A percentile compares a stretch with the other conserved stretches of the same genome.
These are phyloP conservation scores for Drosophila peninsularis DNA, from an alignment of 2,888 invertebrate genomes.

Conservation along the genomic window DNA sequence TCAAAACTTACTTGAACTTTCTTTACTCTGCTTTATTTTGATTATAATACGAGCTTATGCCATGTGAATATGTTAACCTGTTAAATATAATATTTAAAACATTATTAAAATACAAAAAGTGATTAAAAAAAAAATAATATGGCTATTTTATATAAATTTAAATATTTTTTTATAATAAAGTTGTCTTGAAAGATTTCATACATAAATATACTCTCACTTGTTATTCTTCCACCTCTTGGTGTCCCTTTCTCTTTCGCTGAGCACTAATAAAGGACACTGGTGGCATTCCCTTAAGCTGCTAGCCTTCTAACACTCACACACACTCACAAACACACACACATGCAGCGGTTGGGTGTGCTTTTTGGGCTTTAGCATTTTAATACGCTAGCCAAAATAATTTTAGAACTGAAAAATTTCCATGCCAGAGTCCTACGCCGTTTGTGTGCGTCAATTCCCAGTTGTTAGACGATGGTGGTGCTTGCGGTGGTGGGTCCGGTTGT, in stretches of 20 bases:
- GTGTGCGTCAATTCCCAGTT: conserved; percentile 22
- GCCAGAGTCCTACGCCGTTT: conserved; percentile 20
- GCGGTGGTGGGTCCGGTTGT: conserved; percentile 6
- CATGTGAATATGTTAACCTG: not conserved
- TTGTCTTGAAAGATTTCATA: not conserved
- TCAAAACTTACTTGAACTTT: not conserved
- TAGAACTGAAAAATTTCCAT: conserved; percentile 50
- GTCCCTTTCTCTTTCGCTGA: not conserved
- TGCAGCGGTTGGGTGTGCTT: conserved; percentile 5
- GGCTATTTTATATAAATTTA: too few relatives aligned
- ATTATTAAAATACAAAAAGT: too few relatives aligned
- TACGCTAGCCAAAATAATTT: conserved; percentile 21
- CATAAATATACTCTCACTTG: not conserved
- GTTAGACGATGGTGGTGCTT: conserved; percentile 10
- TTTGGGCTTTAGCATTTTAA: conserved; percentile 7
- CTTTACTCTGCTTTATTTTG: not conserved
- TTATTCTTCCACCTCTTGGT: not conserved
- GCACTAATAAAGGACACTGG: conserved; percentile 3
- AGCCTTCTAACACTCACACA: conserved; percentile 22
- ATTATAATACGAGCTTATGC: not conserved
- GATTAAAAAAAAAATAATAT: too few relatives aligned
- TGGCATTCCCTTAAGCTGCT: conserved; percentile 48
- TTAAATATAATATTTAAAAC: not conserved
- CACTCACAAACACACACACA: not conserved
- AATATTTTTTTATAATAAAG: rapidly evolving